phyloP scores from a whole-genome alignment of 2,113 vertebrate species.

The Psophia crepitans region DNA sequence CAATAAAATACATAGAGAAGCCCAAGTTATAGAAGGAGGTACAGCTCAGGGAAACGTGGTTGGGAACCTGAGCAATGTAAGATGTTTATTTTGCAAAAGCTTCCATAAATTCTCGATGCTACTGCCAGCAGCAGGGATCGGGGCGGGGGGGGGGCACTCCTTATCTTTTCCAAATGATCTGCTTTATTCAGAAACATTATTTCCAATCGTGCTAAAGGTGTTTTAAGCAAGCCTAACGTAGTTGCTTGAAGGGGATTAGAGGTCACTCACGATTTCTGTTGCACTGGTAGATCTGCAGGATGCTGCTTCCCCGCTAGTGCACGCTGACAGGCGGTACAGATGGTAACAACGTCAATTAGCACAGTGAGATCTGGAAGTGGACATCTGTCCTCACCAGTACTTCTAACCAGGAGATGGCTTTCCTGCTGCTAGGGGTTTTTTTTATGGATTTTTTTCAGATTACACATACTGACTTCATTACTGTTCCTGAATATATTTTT shows the following conservation, averaged over 20 bases:
- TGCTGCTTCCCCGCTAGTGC: neutral
- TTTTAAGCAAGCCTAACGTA: neutral
- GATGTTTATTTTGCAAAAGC: neutral
- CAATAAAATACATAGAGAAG: neutral
- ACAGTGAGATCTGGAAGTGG: neutral
- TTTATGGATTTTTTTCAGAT: rapidly evolving
- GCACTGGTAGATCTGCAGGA: neutral
- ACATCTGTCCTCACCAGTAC: conserved; percentile 4
- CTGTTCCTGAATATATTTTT: neutral
- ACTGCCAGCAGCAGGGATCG: neutral
- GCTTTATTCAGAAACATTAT: neutral
- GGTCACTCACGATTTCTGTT: neutral
- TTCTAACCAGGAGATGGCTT: neutral
- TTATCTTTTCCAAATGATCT: neutral
- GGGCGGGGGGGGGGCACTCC: too few species aligned
- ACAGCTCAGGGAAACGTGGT: neutral
- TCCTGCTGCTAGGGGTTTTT: neutral
- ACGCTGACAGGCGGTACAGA: neutral
- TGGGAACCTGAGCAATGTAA: rapidly evolving
- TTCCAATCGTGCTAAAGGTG: neutral
- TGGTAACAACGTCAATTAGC: neutral
- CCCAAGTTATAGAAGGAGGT: neutral
- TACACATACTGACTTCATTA: neutral
- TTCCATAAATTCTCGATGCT: neutral
- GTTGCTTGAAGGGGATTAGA: neutral